Evolutionary conservation across 2,888 invertebrate species (phyloP).

Genomic region (Pseudanteris insignis): DNA sequence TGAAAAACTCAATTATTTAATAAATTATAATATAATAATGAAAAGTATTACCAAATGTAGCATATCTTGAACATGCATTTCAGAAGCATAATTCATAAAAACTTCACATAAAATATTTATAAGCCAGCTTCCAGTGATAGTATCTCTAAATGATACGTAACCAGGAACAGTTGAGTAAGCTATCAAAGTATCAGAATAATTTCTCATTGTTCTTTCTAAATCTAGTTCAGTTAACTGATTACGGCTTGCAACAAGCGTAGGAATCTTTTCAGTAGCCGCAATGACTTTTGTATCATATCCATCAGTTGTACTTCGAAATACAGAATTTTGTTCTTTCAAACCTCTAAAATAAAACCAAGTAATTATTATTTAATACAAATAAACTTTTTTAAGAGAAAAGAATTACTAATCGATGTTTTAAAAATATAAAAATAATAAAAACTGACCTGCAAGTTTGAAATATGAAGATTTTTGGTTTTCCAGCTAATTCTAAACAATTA

Average conservation of each 20-base stretch:
- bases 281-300: slow-evolving; percentile 14
- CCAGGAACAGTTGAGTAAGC: slow-evolving; percentile 69
- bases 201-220: slow-evolving; percentile 38
- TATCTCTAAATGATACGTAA: slow-evolving; percentile 69
- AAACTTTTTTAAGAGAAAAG: not conserved
- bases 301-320: slow-evolving; percentile 10
- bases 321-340: not conserved
- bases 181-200: slow-evolving; percentile 69
- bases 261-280: not conserved
- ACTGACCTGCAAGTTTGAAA: slow-evolving; percentile 69
- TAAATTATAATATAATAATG: too few relatives aligned
- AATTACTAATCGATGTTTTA: too few relatives aligned
- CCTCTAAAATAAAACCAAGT: slow-evolving; percentile 10
- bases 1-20: too few relatives aligned
- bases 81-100: slow-evolving; percentile 61
- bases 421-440: not conserved
- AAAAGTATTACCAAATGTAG: slow-evolving; percentile 54
- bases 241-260: not conserved
- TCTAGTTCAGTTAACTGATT: not conserved
- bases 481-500: slow-evolving; percentile 66
- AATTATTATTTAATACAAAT: too few relatives aligned
- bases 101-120: slow-evolving; percentile 70
- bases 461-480: slow-evolving; percentile 72
- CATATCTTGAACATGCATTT: slow-evolving; percentile 55
- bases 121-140: slow-evolving; percentile 70